These are phyloP conservation scores for Clarias pachynema DNA, from an alignment of 2,797 vertebrate species.

Conservation along the genomic window DNA sequence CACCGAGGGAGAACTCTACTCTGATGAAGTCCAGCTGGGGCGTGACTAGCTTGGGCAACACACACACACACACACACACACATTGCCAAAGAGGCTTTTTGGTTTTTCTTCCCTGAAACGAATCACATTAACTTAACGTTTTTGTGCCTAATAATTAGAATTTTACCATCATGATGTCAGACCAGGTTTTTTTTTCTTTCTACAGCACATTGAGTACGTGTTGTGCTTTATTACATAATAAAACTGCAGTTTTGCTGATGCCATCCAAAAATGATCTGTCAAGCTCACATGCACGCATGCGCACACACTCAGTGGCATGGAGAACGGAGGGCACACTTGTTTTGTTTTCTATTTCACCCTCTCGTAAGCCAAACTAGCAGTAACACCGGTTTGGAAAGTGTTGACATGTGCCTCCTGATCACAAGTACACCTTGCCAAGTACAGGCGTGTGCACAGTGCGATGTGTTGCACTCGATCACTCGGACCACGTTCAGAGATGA, in stretches of 20 bases:
- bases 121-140: not conserved
- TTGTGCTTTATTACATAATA: not conserved
- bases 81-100: slow-evolving; percentile 26
- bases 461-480: not conserved
- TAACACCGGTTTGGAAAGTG: not conserved
- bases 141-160: too few relatives aligned
- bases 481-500: not conserved
- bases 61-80: slow-evolving; percentile 24
- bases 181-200: not conserved
- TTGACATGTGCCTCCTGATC: not conserved
- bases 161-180: not conserved
- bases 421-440: not conserved
- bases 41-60: slow-evolving; percentile 18
- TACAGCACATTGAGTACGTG: too few relatives aligned
- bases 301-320: not conserved
- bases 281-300: not conserved
- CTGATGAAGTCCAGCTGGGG: slow-evolving; percentile 36
- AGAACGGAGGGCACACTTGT: not conserved
- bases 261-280: not conserved
- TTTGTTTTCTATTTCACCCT: not conserved
- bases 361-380: not conserved
- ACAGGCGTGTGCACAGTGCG: not conserved
- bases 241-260: slow-evolving; percentile 8
- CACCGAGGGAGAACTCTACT: slow-evolving; percentile 29
- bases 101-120: not conserved